Evolutionary conservation across 1,140 invertebrate genomes (phyloP), one percentile per base, ranked within the genome.

Genomic region (Drosophila sechellia): DNA sequence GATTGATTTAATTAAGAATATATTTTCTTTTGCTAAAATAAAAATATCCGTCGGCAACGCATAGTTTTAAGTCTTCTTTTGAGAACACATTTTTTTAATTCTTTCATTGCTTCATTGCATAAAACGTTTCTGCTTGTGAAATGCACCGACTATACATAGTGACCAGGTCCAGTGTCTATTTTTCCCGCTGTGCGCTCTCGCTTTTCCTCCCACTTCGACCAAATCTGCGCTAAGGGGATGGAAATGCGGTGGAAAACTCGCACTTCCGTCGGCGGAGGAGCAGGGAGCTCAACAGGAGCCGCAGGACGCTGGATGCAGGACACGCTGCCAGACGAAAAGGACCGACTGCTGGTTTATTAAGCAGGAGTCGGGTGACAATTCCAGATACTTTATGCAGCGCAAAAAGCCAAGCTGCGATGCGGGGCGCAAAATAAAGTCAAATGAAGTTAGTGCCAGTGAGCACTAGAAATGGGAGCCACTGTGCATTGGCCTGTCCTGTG

Each of bases 401-500:
- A 52, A 17, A 37, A 42, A n/a, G 37, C 17, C 22, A 39, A 25
- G 34, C 17, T 25, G n/a, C 13, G 8, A 10, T 5, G 11, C 27
- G 27, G 56, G 8, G 13, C 4, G 15, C 17, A 39, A 13, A 39
- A 12, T 11, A 12, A 12, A 50, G 59, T 12, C 35, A 50, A 68
- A 68, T 43, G 60, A 53, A 68, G 59, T 53, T 64, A 52, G 56
- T 40, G 34, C 22, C 42, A 15, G 37, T 39, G 22, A 20, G 45
- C 20, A 37, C 31, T 25, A 40, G 52, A 4, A 22, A n/a, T 25
- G 40, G 40, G 53, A 59, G 46, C 43, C 61, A 49, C 57, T 63
- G 64, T 42, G 59, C 72, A 74, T 64, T 77, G 70, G 77, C 77
- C 71, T 79, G 56, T 31, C 77, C 76, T 79, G 48, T 25, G 59